Evolutionary conservation across 1,140 invertebrate species (phyloP), one percentile per base, ranked within the genome.

Genomic region (Neotoxoptera formosana): DNA sequence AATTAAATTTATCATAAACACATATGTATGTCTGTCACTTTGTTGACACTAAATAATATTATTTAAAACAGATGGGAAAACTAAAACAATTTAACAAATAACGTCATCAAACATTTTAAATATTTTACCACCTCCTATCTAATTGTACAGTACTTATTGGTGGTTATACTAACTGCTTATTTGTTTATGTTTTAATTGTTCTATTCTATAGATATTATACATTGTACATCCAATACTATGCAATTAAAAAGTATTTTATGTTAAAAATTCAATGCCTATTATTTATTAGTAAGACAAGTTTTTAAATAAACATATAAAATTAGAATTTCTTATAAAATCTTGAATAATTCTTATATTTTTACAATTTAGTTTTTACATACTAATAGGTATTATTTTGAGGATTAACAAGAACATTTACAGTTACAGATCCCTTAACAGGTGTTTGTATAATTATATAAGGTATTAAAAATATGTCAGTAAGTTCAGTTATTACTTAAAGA

Each of bases 21-120:
- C 53, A 67, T 89, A 67, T 90, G 88, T 30, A 67, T 20, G 36
- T 21, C 89, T 90, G 89, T 90, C 53, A 90, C 53, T 60, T 41
- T 90, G 25, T 90, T 90, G 88, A 90, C 51, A 90, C 1, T 60
- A 67, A 36, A 90, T 1, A 41, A 45, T 90, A 90, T 90, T 45
- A 47, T 30, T 67, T 45, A 90, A 90, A 90, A 45, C 56, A 45
- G 56, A 90, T 90, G 53, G 36, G 11, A 7, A 36, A 87, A n/a
- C 48, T 9, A 86, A 89, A 53, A 36, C 23, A 90, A 90, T 25
- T 47, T n/a, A 60, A 90, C 88, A 90, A 30, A 60, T 67, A 90
- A 90, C 14, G 30, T 67, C 41, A 45, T 45, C 4, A 30, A 60
- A 47, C 30, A 90, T 56, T 60, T 90, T 34, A n/a, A 90, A 90